Percentiles rank a stretch among this genome's conserved stretches.
Conservation (phyloP, 2,888 invertebrate species). For the Hemicrepidius hirtus region DNA sequence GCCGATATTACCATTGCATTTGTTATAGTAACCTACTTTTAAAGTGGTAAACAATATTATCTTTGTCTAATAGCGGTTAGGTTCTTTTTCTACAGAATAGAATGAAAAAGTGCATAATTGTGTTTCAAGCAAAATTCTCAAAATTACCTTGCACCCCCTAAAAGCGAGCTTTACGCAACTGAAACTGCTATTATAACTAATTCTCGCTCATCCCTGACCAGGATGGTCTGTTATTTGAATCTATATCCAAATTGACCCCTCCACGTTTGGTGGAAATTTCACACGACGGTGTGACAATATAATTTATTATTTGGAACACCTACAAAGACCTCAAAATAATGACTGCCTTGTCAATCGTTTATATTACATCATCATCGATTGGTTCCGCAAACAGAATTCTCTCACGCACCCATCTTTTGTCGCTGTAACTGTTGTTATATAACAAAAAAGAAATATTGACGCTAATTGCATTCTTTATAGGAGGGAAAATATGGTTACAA, state of each 20-base stretch:
- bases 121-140: too few relatives aligned
- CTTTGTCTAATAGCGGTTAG: too few relatives aligned
- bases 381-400: neutral
- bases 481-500: neutral
- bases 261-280: neutral
- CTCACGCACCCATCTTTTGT: neutral
- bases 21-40: too few relatives aligned
- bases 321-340: neutral
- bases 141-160: neutral
- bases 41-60: too few relatives aligned
- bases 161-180: constrained; percentile 6
- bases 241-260: neutral
- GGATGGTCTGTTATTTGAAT: too few relatives aligned
- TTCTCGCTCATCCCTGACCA: neutral
- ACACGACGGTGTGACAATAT: neutral
- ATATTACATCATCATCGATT: neutral
- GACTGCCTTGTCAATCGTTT: neutral
- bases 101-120: too few relatives aligned
- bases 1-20: too few relatives aligned
- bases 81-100: too few relatives aligned
- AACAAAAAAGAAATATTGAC: neutral
- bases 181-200: neutral
- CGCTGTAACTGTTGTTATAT: neutral
- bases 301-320: neutral
- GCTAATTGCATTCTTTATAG: neutral